These are phyloP conservation scores for Poecilia gillii DNA, from an alignment of 2,797 vertebrate species.

Conservation along the genomic window DNA sequence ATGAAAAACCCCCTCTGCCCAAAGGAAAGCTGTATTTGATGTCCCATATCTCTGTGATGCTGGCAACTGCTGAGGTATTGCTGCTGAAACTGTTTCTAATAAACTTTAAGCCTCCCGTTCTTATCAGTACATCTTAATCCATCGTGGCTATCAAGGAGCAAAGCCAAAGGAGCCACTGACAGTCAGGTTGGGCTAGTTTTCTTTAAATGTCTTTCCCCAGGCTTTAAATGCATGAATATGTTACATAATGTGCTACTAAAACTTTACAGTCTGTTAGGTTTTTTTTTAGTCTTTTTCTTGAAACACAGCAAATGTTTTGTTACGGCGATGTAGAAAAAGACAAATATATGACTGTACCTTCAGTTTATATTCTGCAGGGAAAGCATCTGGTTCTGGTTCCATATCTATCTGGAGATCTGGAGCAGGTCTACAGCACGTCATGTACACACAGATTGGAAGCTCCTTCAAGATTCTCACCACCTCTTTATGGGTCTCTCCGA, in stretches of 20 bases:
- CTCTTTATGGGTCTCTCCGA: slow-evolving; percentile 94
- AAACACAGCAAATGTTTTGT: not conserved
- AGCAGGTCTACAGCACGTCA: slow-evolving; percentile 91
- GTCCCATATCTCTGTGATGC: slow-evolving; percentile 58
- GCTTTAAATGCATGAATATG: slow-evolving; percentile 22
- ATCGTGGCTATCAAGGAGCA: slow-evolving; percentile 46
- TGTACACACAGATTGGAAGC: slow-evolving; percentile 88
- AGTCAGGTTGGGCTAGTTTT: slow-evolving; percentile 47
- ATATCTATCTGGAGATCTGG: slow-evolving; percentile 69
- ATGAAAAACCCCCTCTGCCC: slow-evolving; percentile 51
- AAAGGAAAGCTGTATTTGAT: slow-evolving; percentile 61
- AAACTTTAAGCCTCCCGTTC: slow-evolving; percentile 54
- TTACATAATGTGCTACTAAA: slow-evolving; percentile 34
- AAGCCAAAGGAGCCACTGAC: slow-evolving; percentile 50
- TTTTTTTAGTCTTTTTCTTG: not conserved
- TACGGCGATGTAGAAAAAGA: not conserved
- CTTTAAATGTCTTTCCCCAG: slow-evolving; percentile 20
- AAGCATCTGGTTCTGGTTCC: slow-evolving; percentile 74
- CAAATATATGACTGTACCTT: slow-evolving; percentile 78
- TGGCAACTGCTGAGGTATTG: slow-evolving; percentile 53
- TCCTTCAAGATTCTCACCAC: slow-evolving; percentile 95
- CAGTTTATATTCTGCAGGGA: slow-evolving; percentile 69
- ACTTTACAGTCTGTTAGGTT: not conserved
- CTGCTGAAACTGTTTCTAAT: slow-evolving; percentile 60
- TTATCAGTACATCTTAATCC: slow-evolving; percentile 71